Conservation (phyloP, 2,113 vertebrate genomes). For the Syrrhaptes paradoxus region DNA sequence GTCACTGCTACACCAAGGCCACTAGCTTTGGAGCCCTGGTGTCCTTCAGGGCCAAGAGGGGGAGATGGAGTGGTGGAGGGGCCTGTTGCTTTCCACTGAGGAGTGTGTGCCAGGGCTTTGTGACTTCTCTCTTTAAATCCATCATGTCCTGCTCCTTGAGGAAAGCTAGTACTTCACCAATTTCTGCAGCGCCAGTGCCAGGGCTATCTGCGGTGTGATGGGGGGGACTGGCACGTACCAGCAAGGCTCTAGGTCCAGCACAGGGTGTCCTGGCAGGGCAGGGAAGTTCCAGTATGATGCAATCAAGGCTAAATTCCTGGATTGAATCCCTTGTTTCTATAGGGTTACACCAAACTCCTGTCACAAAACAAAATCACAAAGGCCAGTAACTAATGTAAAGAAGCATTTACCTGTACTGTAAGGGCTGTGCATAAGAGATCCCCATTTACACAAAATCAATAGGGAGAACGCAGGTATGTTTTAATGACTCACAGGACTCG, state of each 20-base stretch:
- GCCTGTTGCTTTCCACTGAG: neutral
- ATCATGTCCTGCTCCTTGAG: neutral
- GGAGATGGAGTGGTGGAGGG: neutral
- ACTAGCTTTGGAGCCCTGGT: neutral
- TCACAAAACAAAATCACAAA: neutral
- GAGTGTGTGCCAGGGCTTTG: neutral
- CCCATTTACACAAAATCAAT: neutral
- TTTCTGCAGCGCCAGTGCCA: neutral
- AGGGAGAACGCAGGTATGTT: neutral
- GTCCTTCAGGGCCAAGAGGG: neutral
- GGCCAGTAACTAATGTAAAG: neutral
- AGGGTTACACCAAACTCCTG: neutral
- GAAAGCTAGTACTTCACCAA: neutral
- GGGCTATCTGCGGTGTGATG: neutral
- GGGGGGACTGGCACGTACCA: accelerated
- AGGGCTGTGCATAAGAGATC: neutral
- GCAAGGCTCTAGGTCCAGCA: neutral
- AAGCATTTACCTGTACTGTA: neutral
- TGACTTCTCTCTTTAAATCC: neutral
- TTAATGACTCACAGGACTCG: neutral
- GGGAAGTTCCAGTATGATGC: neutral
- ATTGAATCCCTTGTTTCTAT: neutral
- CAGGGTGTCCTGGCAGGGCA: neutral
- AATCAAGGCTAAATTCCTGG: neutral
- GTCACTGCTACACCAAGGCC: neutral